Conservation (phyloP, 2,888 invertebrate species). For the Tetropium fuscum region DNA sequence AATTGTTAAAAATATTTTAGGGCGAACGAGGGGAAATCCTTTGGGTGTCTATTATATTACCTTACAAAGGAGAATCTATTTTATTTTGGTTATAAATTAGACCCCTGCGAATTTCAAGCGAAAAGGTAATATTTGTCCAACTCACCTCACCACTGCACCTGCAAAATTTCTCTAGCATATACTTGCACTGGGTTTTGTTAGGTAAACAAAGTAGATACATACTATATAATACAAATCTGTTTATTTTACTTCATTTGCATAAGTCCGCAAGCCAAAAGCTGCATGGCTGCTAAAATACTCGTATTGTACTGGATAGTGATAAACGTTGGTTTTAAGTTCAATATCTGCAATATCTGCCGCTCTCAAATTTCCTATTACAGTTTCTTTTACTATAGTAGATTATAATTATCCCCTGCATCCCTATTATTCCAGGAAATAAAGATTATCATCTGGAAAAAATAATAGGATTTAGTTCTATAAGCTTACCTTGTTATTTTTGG, state of each 20-base stretch:
- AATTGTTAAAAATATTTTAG: too few relatives aligned
- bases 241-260: conserved; percentile 4
- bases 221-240: conserved; percentile 4
- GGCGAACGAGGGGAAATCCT: background rate
- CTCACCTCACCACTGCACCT: conserved; percentile 12
- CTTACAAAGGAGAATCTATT: conserved; percentile 9
- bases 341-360: too few relatives aligned
- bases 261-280: background rate
- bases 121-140: conserved; percentile 16
- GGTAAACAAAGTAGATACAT: conserved; percentile 4
- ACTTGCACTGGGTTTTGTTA: conserved; percentile 12
- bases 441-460: too few relatives aligned
- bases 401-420: too few relatives aligned
- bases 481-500: too few relatives aligned
- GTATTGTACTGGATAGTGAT: background rate
- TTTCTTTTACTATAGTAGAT: too few relatives aligned
- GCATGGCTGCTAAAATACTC: too few relatives aligned
- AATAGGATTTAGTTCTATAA: too few relatives aligned
- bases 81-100: conserved; percentile 10
- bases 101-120: conserved; percentile 19
- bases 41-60: conserved; percentile 6
- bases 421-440: too few relatives aligned
- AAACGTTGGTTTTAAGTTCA: too few relatives aligned
- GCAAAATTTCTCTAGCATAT: conserved; percentile 7
- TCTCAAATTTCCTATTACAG: too few relatives aligned